Base-by-base conservation (phyloP, 2,888 invertebrate species). In the Griposia aprilina region DNA sequence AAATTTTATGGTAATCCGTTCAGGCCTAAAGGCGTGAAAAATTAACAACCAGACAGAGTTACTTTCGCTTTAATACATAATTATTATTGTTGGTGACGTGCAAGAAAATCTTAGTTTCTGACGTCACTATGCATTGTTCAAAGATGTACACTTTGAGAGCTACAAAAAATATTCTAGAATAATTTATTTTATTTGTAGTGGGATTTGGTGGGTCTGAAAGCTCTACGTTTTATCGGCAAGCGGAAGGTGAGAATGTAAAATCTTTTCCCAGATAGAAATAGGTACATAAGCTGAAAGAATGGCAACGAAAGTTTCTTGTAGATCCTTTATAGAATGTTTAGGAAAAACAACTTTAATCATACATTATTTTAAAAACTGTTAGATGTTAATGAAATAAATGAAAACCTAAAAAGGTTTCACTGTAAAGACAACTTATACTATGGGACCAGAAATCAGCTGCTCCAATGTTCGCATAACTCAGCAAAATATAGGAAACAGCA, bases 181-280 rank as follows among this genome's bases (percentile, higher is more conserved):
- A 52, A 74, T 76, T 62, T 62, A 52, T 65, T 63, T 59, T 65
- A 17, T 82, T 76, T 82, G 65, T 82, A 62, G 48, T 41, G 41
- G 55, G 23, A 75, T 65, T 57, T 20, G 20, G 63, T 59, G 45
- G 30, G 17, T 48, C 2, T 74, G 41, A 74, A 57, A 74, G 63
- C 55, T 41, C 48, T 59, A 41, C 66, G 59, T 59, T 66, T 66
- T 78, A 50, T 57, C 6, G n/a, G 11, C 0, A 60, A 59, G 10
- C 30, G 23, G 13, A 23, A 62, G 48, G 23, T 80, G 15, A 11
- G 2, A 71, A 36, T 26, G n/a, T 30, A 20, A 15, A 36, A 45
- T 60, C 1, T n/a, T 77, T 63, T 45, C 41, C 0, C 0, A n/a
- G 17, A 41, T 30, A 80, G 4, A 8, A 1, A 7, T 69, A 50